Base-by-base conservation (phyloP, 92 coral and sea anemone genomes). In the Chrysogorgia sp. region DNA sequence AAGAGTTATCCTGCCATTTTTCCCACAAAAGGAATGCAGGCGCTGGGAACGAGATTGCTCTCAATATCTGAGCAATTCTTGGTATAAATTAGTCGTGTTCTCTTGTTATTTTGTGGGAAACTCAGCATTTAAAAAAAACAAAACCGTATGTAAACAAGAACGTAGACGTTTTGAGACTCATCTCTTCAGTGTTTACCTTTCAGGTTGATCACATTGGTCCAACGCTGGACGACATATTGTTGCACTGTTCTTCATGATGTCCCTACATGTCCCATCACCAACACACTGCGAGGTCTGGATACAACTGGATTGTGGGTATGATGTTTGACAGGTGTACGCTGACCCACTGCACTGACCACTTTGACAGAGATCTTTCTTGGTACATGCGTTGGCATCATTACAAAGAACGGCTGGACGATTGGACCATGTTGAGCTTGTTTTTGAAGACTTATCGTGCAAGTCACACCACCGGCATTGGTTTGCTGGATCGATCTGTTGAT, bases 401-500 rank as follows among this genome's bases (percentile, higher is more conserved):
- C 98, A 93, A 45, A 83, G 63, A 0, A 76, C 88, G 7, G 87
- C 82, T 10, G 92, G 90, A 24, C 87, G 91, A 75, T 90, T 89
- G 34, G 87, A 55, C 98, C 98, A 93, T 3, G 74, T 45, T 20
- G 90, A 77, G 25, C 85, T 86, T 7, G 90, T 37, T 74, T 85
- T 82, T 58, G 86, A 53, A 8, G 85, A 55, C 60, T 83, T 75
- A 60, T 93, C 89, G 35, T 93, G 57, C 43, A 93, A 35, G 35
- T 89, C 86, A 67, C 98, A 93, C 93, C 92, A 84, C 85, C 89
- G 93, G 45, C 98, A 93, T 61, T 86, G 87, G 62, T 91, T 89
- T 55, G 75, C 69, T 0, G 96, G 96, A 37, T 93, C 89, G 22
- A 72, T 0, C 3, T 72, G 79, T 49, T 93, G 96, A n/a, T 91